Conservation (phyloP, 2,113 vertebrate species). For the Strix uralensis region DNA sequence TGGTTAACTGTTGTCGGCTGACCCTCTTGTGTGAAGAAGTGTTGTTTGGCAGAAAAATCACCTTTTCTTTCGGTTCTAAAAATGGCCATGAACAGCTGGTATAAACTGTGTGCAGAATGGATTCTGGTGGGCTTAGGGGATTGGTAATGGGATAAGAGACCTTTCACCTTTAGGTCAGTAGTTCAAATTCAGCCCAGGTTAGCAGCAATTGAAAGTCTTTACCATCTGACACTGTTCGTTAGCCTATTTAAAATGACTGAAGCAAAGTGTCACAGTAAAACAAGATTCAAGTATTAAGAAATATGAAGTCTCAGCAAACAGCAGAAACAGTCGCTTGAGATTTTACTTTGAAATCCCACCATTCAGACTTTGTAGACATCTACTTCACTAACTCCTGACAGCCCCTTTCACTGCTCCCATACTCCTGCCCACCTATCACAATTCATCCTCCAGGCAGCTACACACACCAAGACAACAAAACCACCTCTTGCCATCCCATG, state of each 20-base stretch:
- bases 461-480: neutral
- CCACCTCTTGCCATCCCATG: accelerated
- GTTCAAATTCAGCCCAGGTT: slow-evolving; percentile 66
- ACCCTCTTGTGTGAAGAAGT: slow-evolving; percentile 62
- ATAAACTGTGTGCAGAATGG: slow-evolving; percentile 61
- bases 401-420: neutral
- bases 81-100: slow-evolving; percentile 56
- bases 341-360: neutral
- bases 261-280: slow-evolving; percentile 46
- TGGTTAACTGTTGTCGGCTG: slow-evolving; percentile 67
- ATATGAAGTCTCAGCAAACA: slow-evolving; percentile 13
- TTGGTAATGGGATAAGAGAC: slow-evolving; percentile 67
- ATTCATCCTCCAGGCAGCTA: neutral
- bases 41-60: slow-evolving; percentile 63
- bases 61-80: slow-evolving; percentile 52
- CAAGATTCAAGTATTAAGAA: slow-evolving; percentile 23
- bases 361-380: neutral
- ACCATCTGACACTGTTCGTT: slow-evolving; percentile 58
- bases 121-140: slow-evolving; percentile 60
- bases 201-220: slow-evolving; percentile 61
- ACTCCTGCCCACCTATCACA: neutral
- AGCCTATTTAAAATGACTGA: slow-evolving; percentile 44
- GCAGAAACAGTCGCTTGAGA: neutral
- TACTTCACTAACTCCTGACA: neutral
- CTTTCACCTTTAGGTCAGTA: slow-evolving; percentile 67